Conservation (phyloP, 2,888 invertebrate genomes). For the Deilephila porcellus region DNA sequence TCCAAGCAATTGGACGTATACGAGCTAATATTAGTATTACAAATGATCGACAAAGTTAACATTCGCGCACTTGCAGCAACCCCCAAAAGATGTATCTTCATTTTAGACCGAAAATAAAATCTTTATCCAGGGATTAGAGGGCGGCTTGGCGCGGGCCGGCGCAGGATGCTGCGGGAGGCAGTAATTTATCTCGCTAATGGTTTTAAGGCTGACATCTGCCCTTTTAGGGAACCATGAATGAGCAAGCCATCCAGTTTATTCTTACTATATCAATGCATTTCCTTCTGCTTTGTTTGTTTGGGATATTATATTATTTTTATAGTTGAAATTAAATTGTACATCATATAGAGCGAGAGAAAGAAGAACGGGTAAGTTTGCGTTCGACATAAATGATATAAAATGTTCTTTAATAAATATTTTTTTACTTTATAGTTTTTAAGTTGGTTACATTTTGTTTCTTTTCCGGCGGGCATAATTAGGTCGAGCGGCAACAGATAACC, state of each 20-base stretch:
- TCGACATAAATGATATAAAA: no score
- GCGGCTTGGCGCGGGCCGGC: conserved; percentile 37
- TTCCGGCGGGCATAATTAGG: no score
- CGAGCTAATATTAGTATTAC: no score
- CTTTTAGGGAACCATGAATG: conserved; percentile 63
- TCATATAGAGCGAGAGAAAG: no score
- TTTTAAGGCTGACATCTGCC: conserved; percentile 78
- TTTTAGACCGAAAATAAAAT: conserved; percentile 79
- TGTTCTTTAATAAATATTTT: no score
- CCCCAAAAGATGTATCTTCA: conserved; percentile 70
- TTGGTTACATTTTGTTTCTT: no score
- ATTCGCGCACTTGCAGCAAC: conserved; percentile 37
- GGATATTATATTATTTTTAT: not conserved
- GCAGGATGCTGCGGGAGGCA: conserved; percentile 44
- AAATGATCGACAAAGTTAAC: not conserved
- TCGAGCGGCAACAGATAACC: no score
- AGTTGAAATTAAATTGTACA: not conserved
- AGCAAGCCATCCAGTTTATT: conserved; percentile 49
- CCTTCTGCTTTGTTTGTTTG: conserved; percentile 34
- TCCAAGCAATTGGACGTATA: no score
- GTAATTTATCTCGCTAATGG: conserved; percentile 79
- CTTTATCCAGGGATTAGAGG: conserved; percentile 72
- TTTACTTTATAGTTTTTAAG: no score
- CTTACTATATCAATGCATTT: conserved; percentile 48
- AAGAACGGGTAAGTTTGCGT: no score